These are phyloP conservation scores for Xylota sylvarum DNA, from an alignment of 2,888 invertebrate genomes.

Conservation along the genomic window DNA sequence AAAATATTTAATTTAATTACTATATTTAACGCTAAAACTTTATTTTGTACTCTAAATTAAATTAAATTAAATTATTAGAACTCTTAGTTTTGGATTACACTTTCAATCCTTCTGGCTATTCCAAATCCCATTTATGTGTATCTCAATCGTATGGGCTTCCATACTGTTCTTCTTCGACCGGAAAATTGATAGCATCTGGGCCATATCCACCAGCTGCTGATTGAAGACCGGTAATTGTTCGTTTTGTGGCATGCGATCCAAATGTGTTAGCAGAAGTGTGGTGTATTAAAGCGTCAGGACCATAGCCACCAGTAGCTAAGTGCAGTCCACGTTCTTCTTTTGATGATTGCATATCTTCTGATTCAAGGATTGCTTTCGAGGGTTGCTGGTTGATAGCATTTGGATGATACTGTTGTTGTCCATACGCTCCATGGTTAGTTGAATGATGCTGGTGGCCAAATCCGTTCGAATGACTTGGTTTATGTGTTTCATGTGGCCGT, in stretches of 20 bases:
- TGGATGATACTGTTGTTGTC: neutral
- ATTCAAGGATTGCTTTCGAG: neutral
- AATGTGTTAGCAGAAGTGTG: neutral
- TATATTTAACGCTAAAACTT: too few relatives aligned
- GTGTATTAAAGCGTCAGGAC: neutral
- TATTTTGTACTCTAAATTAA: too few relatives aligned
- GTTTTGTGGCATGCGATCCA: neutral
- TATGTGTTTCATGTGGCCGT: neutral
- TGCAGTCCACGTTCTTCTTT: neutral
- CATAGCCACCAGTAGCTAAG: neutral
- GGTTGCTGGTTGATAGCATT: neutral
- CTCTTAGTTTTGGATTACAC: too few relatives aligned
- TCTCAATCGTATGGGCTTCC: neutral
- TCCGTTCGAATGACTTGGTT: neutral
- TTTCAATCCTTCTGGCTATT: too few relatives aligned
- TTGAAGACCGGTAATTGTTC: conserved; percentile 5
- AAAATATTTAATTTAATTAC: too few relatives aligned
- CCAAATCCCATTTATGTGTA: neutral
- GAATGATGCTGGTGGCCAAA: neutral
- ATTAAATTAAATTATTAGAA: too few relatives aligned
- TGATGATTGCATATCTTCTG: neutral
- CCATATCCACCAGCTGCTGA: conserved; percentile 29
- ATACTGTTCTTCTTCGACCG: neutral
- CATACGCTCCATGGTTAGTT: neutral
- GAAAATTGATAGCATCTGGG: conserved; percentile 25